Percentiles rank a stretch among this genome's conserved stretches.
Evolutionary conservation across 2,888 invertebrate species (phyloP).

Genomic region (Drosophila fungiperda): DNA sequence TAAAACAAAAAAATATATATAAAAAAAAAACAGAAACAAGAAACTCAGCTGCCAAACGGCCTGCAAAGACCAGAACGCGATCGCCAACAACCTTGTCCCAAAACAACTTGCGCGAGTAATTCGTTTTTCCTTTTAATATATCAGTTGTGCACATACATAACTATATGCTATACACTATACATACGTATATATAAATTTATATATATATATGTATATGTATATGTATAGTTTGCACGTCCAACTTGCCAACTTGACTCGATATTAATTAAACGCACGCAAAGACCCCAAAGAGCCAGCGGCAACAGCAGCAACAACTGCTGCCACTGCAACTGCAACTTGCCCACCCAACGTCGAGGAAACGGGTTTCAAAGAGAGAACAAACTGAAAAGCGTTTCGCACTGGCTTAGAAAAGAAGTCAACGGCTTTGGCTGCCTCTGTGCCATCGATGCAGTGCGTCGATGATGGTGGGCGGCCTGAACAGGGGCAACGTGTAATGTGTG

Average conservation of each 20-base stretch:
- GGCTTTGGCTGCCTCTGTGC: slow-evolving; percentile 20
- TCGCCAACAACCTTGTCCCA: slow-evolving; percentile 76
- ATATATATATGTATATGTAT: slow-evolving; percentile 5
- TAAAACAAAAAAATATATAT: slow-evolving; percentile 20
- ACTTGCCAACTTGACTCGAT: slow-evolving; percentile 55
- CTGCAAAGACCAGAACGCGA: slow-evolving; percentile 48
- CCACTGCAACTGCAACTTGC: slow-evolving; percentile 30
- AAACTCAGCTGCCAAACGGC: slow-evolving; percentile 41
- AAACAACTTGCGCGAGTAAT: slow-evolving; percentile 71
- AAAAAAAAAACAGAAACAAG: slow-evolving; percentile 25
- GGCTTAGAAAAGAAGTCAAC: slow-evolving; percentile 60
- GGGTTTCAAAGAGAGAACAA: slow-evolving; percentile 45
- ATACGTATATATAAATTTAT: slow-evolving; percentile 10
- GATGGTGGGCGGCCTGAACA: slow-evolving; percentile 53
- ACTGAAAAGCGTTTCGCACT: slow-evolving; percentile 24
- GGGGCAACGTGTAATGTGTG: not conserved
- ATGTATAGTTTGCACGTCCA: slow-evolving; percentile 29
- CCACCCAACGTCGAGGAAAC: slow-evolving; percentile 61
- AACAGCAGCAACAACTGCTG: slow-evolving; percentile 26
- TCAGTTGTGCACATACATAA: slow-evolving; percentile 31
- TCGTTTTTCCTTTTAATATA: slow-evolving; percentile 65
- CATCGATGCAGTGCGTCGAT: slow-evolving; percentile 45
- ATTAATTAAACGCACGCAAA: slow-evolving; percentile 78
- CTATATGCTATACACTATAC: slow-evolving; percentile 8
- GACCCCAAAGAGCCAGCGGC: slow-evolving; percentile 56